Percentiles rank a stretch among this genome's conserved stretches.
Conservation (phyloP, 2,113 vertebrate genomes). For the Ptyas mucosa region DNA sequence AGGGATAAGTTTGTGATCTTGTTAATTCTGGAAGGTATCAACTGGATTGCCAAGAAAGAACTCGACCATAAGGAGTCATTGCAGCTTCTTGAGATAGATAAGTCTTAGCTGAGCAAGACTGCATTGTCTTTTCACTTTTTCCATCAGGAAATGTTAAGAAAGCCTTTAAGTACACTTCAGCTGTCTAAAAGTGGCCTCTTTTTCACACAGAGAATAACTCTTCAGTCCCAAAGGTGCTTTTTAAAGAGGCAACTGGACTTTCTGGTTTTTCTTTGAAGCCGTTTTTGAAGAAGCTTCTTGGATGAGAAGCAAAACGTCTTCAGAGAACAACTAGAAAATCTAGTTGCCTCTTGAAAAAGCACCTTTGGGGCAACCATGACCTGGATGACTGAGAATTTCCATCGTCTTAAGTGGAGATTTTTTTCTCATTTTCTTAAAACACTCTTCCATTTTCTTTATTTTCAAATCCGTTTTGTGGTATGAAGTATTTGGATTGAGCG, state of each 20-base stretch:
- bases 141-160: background rate
- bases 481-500: slow-evolving; percentile 14
- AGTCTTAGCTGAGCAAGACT: background rate
- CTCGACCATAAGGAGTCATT: background rate
- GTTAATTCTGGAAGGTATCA: background rate
- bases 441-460: background rate
- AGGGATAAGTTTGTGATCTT: background rate
- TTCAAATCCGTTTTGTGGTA: slow-evolving; percentile 1
- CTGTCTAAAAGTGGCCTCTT: fast-evolving
- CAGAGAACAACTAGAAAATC: too few relatives aligned
- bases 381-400: too few relatives aligned
- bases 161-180: background rate
- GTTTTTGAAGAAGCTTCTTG: too few relatives aligned
- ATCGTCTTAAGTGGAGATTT: background rate
- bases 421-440: background rate
- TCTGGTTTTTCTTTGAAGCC: too few relatives aligned
- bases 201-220: background rate
- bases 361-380: too few relatives aligned
- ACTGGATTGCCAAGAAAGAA: background rate
- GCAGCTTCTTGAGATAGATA: background rate
- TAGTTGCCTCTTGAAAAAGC: too few relatives aligned
- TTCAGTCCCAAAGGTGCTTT: background rate
- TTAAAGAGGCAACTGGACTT: too few relatives aligned
- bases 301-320: too few relatives aligned
- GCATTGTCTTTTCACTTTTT: background rate